Evolutionary conservation across 2,113 vertebrate species (phyloP).

Genomic region (Rhineura floridana): DNA sequence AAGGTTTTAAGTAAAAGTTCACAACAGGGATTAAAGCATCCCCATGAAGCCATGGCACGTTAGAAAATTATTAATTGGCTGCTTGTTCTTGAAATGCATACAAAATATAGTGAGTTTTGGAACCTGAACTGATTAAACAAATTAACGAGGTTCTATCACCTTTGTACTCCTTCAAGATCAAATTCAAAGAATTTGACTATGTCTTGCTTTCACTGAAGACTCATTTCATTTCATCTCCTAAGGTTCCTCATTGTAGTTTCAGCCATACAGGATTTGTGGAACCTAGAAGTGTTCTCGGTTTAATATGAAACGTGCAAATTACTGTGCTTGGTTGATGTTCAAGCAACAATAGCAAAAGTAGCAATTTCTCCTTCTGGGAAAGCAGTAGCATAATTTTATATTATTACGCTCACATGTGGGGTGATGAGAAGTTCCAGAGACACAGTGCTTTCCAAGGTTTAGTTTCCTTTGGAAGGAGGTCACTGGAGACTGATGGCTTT

Average conservation of each 20-base stretch:
- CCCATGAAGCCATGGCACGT: background rate
- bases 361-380: background rate
- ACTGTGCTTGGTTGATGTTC: background rate
- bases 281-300: background rate
- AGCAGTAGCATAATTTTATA: background rate
- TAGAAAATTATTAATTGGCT: conserved; percentile 5
- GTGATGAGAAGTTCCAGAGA: background rate
- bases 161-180: background rate
- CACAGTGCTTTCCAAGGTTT: background rate
- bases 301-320: background rate
- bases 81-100: background rate
- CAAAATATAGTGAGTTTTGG: conserved; percentile 22
- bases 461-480: background rate
- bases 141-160: conserved; percentile 10
- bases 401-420: background rate
- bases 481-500: too few species aligned
- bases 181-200: background rate
- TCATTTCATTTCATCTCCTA: background rate
- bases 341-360: background rate
- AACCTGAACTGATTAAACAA: conserved; percentile 19
- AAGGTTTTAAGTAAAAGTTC: background rate
- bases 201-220: background rate
- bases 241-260: background rate
- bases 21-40: background rate
- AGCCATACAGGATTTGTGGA: background rate